Percentiles rank a stretch among this genome's conserved stretches.
Conservation (phyloP, 2,888 invertebrate genomes). For the Druceiella hillmani region DNA sequence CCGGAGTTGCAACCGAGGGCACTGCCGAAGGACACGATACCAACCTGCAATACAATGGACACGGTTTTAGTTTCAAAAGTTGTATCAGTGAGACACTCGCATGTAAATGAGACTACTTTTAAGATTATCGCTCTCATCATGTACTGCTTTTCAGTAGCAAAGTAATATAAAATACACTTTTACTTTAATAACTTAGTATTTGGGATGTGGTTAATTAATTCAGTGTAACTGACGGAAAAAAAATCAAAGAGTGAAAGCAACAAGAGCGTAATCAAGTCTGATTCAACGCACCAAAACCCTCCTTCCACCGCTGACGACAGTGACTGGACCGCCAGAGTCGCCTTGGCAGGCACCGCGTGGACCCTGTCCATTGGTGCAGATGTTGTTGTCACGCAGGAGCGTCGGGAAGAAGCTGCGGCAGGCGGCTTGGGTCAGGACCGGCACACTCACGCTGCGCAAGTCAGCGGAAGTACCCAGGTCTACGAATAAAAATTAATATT, state of each 20-base stretch:
- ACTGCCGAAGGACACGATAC: slow-evolving; percentile 12
- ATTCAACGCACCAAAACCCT: slow-evolving; percentile 1
- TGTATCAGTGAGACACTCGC: too few species aligned
- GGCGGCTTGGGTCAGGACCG: slow-evolving; percentile 30
- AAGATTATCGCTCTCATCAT: too few species aligned
- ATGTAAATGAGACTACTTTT: too few species aligned
- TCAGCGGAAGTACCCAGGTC: slow-evolving; percentile 24
- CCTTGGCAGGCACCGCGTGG: slow-evolving; percentile 28
- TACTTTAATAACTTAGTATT: too few species aligned
- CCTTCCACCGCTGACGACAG: slow-evolving; percentile 11
- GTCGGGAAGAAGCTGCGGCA: slow-evolving; percentile 27
- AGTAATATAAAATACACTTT: too few species aligned
- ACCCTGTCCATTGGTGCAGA: slow-evolving; percentile 33
- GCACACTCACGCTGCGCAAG: slow-evolving; percentile 31
- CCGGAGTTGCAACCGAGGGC: slow-evolving; percentile 26
- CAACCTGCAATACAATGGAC: slow-evolving; percentile 11
- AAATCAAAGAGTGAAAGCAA: too few species aligned
- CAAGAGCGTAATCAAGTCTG: too few species aligned
- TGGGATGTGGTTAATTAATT: too few species aligned
- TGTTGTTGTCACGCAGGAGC: slow-evolving; percentile 28
- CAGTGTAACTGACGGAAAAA: too few species aligned
- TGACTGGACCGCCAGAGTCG: slow-evolving; percentile 32
- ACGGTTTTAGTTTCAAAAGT: too few species aligned
- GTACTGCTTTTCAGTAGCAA: too few species aligned
- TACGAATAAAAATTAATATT: slow-evolving; percentile 11